Evolutionary conservation across 1,140 invertebrate species (phyloP).

Genomic region (Drosophila serrata): DNA sequence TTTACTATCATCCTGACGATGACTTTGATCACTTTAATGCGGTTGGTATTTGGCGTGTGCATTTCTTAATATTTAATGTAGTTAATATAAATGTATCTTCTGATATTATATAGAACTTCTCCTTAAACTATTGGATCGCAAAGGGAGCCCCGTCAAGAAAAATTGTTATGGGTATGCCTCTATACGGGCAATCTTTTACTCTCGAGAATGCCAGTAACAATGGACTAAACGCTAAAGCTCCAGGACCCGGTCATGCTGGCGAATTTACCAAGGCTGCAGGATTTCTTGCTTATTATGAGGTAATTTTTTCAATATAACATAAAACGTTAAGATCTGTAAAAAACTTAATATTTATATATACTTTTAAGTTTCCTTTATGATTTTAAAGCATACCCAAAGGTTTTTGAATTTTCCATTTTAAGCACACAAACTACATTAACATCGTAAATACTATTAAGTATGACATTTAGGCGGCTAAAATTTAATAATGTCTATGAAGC

Average conservation of each 20-base stretch:
- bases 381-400: too few species aligned
- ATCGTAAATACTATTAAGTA: too few species aligned
- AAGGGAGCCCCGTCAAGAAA: conserved; percentile 92
- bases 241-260: conserved; percentile 91
- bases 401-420: too few species aligned
- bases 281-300: conserved; percentile 95
- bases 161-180: conserved; percentile 94
- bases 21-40: conserved; percentile 90
- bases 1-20: conserved; percentile 93
- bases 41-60: conserved; percentile 84
- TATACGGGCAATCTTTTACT: conserved; percentile 95
- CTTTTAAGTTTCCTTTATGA: too few species aligned
- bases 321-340: not conserved
- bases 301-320: conserved; percentile 62
- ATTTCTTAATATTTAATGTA: not conserved
- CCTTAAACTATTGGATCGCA: conserved; percentile 95
- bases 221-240: conserved; percentile 91
- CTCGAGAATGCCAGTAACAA: conserved; percentile 87
- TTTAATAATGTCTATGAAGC: too few species aligned
- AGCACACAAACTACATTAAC: too few species aligned
- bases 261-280: conserved; percentile 93
- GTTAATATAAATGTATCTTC: conserved; percentile 10
- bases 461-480: too few species aligned
- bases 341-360: too few species aligned
- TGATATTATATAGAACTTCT: conserved; percentile 89